Conservation (phyloP, 2,797 vertebrate genomes). For the Arremon brunneinucha region DNA sequence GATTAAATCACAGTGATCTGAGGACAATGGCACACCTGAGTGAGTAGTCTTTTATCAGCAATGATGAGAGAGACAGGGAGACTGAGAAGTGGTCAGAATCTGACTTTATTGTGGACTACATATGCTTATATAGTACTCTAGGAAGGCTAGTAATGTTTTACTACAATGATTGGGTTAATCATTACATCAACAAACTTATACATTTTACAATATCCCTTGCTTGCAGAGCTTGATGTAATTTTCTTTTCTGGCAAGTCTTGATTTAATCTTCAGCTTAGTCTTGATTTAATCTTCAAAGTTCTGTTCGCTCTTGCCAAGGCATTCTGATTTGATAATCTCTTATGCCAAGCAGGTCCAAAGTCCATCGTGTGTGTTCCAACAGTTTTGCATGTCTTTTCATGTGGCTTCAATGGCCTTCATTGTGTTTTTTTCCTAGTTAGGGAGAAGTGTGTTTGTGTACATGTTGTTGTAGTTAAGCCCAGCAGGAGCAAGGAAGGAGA, state of each 20-base stretch:
- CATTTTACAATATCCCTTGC: neutral
- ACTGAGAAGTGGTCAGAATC: neutral
- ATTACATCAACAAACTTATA: neutral
- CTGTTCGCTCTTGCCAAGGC: neutral
- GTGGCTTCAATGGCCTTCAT: neutral
- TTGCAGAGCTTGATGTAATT: neutral
- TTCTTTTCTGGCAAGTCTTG: neutral
- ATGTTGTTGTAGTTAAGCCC: neutral
- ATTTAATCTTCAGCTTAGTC: neutral
- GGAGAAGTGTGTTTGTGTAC: neutral
- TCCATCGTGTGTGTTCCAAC: neutral
- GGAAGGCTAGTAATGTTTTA: neutral
- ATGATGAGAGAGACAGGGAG: neutral
- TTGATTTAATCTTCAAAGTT: neutral
- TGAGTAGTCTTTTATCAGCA: neutral
- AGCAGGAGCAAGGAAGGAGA: neutral
- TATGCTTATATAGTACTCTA: neutral
- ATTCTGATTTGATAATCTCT: neutral
- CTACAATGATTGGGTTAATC: neutral
- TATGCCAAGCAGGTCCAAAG: neutral
- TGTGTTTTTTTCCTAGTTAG: neutral
- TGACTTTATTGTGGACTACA: neutral
- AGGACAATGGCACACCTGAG: neutral
- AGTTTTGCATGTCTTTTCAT: accelerated
- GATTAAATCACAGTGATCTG: neutral